phyloP scores from a whole-genome alignment of 1,140 invertebrate species.

The Bombus superbus region DNA sequence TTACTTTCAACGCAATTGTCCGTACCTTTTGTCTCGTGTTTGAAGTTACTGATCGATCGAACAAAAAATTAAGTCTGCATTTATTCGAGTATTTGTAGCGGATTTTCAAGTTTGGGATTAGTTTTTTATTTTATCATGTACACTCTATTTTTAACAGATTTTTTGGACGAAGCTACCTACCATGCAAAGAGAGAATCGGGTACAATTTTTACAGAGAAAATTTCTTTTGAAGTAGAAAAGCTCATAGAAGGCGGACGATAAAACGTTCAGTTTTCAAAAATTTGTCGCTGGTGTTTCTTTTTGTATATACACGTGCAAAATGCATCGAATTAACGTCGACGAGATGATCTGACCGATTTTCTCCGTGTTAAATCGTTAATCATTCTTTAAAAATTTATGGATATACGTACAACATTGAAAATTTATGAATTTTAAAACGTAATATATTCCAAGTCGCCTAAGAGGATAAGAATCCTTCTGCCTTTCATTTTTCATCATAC shows the following conservation, averaged over 20 bases:
- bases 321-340: background rate
- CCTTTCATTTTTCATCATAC: background rate
- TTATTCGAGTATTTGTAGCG: background rate
- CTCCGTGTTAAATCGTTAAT: background rate
- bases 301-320: background rate
- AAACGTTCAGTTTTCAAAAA: too few species aligned
- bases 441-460: too few species aligned
- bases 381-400: too few species aligned
- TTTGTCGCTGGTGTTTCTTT: too few species aligned
- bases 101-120: background rate
- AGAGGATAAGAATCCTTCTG: too few species aligned
- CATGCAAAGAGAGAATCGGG: background rate
- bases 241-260: too few species aligned
- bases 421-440: too few species aligned
- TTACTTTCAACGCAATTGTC: background rate
- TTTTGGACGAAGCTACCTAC: background rate
- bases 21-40: background rate
- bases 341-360: background rate
- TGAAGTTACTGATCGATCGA: background rate
- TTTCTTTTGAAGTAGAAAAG: background rate
- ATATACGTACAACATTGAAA: too few species aligned
- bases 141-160: background rate
- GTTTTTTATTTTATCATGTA: background rate
- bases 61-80: background rate
- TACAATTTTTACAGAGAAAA: too few species aligned